phyloP scores from a whole-genome alignment of 2,888 invertebrate species.

The Drepana falcataria region DNA sequence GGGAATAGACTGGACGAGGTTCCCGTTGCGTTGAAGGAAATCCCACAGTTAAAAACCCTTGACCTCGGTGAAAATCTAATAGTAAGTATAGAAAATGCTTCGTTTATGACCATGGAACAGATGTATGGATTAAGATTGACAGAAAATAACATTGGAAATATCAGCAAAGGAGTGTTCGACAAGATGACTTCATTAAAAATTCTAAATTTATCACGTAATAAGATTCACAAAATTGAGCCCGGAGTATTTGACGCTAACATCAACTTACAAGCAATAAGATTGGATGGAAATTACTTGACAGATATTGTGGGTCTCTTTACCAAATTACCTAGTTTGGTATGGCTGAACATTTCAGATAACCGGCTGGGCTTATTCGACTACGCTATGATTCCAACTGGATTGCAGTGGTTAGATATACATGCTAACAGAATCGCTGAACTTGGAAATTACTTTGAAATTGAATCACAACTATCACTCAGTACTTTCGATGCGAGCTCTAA shows the following conservation, averaged over 20 bases:
- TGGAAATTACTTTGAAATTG: conserved; percentile 91
- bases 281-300: conserved; percentile 89
- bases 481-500: conserved; percentile 91
- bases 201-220: conserved; percentile 89
- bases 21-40: conserved; percentile 85
- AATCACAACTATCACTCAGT: conserved; percentile 86
- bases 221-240: conserved; percentile 87
- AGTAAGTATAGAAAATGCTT: conserved; percentile 85
- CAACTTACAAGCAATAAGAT: conserved; percentile 87
- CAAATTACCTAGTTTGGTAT: conserved; percentile 88
- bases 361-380: conserved; percentile 91
- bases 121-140: conserved; percentile 90
- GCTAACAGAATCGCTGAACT: conserved; percentile 90
- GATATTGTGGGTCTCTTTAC: conserved; percentile 89
- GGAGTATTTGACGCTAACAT: conserved; percentile 88
- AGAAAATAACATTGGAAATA: conserved; percentile 89
- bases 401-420: conserved; percentile 92
- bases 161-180: conserved; percentile 88
- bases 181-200: conserved; percentile 88
- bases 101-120: conserved; percentile 88
- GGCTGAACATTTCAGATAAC: conserved; percentile 93
- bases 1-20: conserved; percentile 88
- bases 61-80: conserved; percentile 93
- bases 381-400: conserved; percentile 88
- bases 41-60: conserved; percentile 87